Percentiles rank a stretch among this genome's conserved stretches.
Evolutionary conservation across 2,797 vertebrate species (phyloP).

Genomic region (Thamnophis elegans): DNA sequence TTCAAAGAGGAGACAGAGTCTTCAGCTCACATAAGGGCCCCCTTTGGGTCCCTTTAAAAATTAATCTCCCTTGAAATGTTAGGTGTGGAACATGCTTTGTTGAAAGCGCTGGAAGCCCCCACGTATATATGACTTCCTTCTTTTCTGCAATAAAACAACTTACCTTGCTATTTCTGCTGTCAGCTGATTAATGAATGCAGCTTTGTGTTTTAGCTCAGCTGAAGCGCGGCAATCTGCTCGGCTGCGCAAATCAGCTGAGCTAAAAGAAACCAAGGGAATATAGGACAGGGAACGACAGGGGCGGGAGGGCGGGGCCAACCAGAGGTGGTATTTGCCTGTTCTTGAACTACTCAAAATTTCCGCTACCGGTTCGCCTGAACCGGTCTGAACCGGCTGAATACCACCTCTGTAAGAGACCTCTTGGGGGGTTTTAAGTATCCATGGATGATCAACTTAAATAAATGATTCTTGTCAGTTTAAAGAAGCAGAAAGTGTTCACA

Average conservation of each 20-base stretch:
- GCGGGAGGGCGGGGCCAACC: too few relatives aligned
- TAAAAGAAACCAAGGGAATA: too few relatives aligned
- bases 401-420: not conserved
- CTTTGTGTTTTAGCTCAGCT: not conserved
- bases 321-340: too few relatives aligned
- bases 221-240: too few relatives aligned
- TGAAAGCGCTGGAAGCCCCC: not conserved
- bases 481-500: not conserved
- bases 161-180: not conserved
- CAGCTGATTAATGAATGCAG: not conserved
- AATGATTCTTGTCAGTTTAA: not conserved
- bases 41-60: not conserved
- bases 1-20: not conserved
- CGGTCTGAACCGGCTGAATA: too few relatives aligned
- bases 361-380: too few relatives aligned
- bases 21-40: not conserved
- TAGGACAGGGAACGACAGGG: too few relatives aligned
- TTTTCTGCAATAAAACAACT: not conserved
- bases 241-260: too few relatives aligned
- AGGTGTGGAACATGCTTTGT: not conserved
- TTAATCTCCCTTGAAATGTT: not conserved
- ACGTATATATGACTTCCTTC: not conserved
- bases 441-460: not conserved
- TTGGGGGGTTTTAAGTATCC: not conserved
- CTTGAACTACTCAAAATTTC: too few relatives aligned